These are phyloP conservation scores for Serripes groenlandicus DNA, from an alignment of 2,888 invertebrate genomes.

Conservation along the genomic window DNA sequence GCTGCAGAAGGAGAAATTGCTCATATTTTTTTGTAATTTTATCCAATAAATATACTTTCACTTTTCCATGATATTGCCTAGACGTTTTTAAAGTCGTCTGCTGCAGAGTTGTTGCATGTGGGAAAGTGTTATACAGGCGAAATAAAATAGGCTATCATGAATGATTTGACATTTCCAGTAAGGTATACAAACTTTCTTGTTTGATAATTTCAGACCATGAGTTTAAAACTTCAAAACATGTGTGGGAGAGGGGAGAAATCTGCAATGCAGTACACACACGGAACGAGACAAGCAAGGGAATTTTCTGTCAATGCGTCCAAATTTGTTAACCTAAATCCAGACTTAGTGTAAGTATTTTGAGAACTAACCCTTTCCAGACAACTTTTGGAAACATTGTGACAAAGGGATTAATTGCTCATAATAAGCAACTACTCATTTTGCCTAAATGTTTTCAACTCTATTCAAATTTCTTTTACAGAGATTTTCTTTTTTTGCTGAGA, in stretches of 20 bases:
- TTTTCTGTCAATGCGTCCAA: conserved; percentile 93
- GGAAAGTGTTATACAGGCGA: no score
- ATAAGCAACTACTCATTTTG: not conserved
- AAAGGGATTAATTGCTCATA: not conserved
- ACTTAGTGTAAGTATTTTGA: conserved; percentile 82
- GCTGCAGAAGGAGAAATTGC: no score
- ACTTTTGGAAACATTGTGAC: not conserved
- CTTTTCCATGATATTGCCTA: no score
- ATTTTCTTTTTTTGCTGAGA: no score
- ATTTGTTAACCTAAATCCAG: conserved; percentile 90
- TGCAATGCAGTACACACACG: conserved; percentile 94
- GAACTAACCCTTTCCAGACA: not conserved
- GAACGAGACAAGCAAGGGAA: conserved; percentile 93
- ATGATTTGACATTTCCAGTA: no score
- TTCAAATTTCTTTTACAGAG: no score
- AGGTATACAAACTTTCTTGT: no score
- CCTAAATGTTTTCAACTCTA: not conserved
- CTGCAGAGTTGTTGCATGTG: no score
- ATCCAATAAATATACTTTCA: no score
- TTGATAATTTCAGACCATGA: conserved; percentile 87
- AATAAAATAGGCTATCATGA: no score
- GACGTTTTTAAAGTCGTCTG: no score
- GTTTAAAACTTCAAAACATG: conserved; percentile 91
- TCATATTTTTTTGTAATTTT: no score
- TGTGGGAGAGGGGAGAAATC: conserved; percentile 94